These are phyloP conservation scores for Drosophila cracens DNA, from an alignment of 2,888 invertebrate genomes.

Conservation along the genomic window DNA sequence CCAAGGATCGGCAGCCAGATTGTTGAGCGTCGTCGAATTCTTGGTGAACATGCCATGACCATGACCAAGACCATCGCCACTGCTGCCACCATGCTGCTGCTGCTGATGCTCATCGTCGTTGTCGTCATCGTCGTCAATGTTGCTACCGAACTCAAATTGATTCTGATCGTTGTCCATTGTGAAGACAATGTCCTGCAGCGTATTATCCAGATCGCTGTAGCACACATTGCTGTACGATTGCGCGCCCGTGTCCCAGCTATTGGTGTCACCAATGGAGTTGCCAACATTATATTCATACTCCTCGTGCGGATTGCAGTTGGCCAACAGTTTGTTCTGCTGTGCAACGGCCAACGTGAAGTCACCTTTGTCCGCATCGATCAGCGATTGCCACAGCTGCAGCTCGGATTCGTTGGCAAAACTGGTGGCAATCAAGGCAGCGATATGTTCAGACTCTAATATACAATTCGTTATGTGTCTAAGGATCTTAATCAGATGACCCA, in stretches of 20 bases:
- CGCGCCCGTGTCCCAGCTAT: slow-evolving; percentile 49
- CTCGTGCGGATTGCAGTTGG: slow-evolving; percentile 84
- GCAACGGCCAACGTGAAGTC: slow-evolving; percentile 81
- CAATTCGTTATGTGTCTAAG: slow-evolving; percentile 86
- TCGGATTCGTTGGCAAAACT: slow-evolving; percentile 86
- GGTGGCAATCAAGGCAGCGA: slow-evolving; percentile 86
- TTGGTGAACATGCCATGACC: slow-evolving; percentile 66
- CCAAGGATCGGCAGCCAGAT: slow-evolving; percentile 77
- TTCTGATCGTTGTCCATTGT: slow-evolving; percentile 77
- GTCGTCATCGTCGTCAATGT: slow-evolving; percentile 75
- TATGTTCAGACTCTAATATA: slow-evolving; percentile 85
- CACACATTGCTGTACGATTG: slow-evolving; percentile 58
- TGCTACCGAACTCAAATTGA: slow-evolving; percentile 74
- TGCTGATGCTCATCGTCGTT: slow-evolving; percentile 66
- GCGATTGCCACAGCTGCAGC: slow-evolving; percentile 85
- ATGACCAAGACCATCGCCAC: slow-evolving; percentile 57
- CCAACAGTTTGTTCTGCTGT: slow-evolving; percentile 82
- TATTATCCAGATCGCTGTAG: slow-evolving; percentile 60
- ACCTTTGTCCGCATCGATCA: slow-evolving; percentile 80
- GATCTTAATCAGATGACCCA: slow-evolving; percentile 89
- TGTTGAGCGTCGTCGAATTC: slow-evolving; percentile 62
- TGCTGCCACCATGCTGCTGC: slow-evolving; percentile 42
- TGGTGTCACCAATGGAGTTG: slow-evolving; percentile 62
- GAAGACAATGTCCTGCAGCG: slow-evolving; percentile 73
- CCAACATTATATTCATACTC: slow-evolving; percentile 76